These are phyloP conservation scores for Biston stratarius DNA, from an alignment of 2,888 invertebrate species.

Conservation along the genomic window DNA sequence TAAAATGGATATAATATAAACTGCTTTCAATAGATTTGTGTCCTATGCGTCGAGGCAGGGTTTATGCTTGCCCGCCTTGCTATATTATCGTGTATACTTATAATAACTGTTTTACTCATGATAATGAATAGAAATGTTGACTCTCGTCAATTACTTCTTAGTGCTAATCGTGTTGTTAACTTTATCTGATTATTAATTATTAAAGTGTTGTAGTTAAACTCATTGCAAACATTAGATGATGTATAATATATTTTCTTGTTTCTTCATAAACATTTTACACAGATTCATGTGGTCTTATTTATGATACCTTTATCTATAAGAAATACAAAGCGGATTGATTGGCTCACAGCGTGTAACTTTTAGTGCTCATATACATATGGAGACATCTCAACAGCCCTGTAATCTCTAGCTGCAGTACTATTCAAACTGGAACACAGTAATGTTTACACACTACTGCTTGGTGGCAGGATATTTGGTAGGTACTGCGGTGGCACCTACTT, in stretches of 20 bases:
- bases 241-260: slow-evolving; percentile 83
- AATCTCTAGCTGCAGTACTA: too few relatives aligned
- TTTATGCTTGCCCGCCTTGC: slow-evolving; percentile 14
- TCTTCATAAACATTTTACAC: slow-evolving; percentile 86
- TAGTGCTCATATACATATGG: too few relatives aligned
- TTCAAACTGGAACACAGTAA: too few relatives aligned
- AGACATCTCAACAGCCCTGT: too few relatives aligned
- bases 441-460: too few relatives aligned
- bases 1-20: too few relatives aligned
- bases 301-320: not conserved
- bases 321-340: not conserved
- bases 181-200: slow-evolving; percentile 60
- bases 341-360: too few relatives aligned
- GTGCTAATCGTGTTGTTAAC: slow-evolving; percentile 70
- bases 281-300: slow-evolving; percentile 51
- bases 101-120: slow-evolving; percentile 26
- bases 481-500: too few relatives aligned
- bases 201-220: slow-evolving; percentile 81
- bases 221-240: slow-evolving; percentile 80
- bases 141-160: slow-evolving; percentile 76
- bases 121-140: slow-evolving; percentile 50
- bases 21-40: not conserved
- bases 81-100: slow-evolving; percentile 17
- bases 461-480: too few relatives aligned
- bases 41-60: too few relatives aligned